Evolutionary conservation across 2,888 invertebrate species (phyloP), one percentile per base, ranked within the genome.

Genomic region (Vandiemenella viatica): DNA sequence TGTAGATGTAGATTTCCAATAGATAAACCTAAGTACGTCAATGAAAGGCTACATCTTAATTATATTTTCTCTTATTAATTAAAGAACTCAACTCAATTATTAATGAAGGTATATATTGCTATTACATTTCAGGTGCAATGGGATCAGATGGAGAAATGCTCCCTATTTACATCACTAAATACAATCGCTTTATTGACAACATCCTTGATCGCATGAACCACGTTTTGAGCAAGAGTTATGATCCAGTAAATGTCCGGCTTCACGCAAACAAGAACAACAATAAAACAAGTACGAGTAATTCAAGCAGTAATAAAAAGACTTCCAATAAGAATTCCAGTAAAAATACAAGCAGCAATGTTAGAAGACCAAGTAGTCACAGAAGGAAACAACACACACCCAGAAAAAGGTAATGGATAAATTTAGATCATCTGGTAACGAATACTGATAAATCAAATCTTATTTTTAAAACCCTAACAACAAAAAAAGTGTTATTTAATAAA

Each of bases 111-210:
- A n/a, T n/a, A n/a, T n/a, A n/a, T n/a, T n/a, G n/a, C n/a, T n/a
- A n/a, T n/a, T n/a, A n/a, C n/a, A n/a, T n/a, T n/a, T n/a, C 4
- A 32, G 32, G 32, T 32, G 32, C 32, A 3, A 32, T 32, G 32
- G 32, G n/a, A 32, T 3, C n/a, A 10, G n/a, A 2, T 32, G 32
- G 32, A 13, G 13, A 10, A 32, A 32, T 85, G 55, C 79, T 87
- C 32, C 77, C 82, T 8, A 73, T 80, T 52, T 81, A 84, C 68
- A 80, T 83, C 23, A 75, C 81, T 45, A 86, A 86, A 61, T 88
- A 88, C 70, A 89, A 89, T 67, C 76, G 81, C 56, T 88, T 87
- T 65, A 82, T 87, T 49, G 89, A 89, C 67, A 84, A 79, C 58
- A 84, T 88, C 56, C 72, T 88, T 55, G 78, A 78, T 50, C 76